Base-by-base conservation (phyloP, 2,888 invertebrate species). In the Agrilus cyanescens region DNA sequence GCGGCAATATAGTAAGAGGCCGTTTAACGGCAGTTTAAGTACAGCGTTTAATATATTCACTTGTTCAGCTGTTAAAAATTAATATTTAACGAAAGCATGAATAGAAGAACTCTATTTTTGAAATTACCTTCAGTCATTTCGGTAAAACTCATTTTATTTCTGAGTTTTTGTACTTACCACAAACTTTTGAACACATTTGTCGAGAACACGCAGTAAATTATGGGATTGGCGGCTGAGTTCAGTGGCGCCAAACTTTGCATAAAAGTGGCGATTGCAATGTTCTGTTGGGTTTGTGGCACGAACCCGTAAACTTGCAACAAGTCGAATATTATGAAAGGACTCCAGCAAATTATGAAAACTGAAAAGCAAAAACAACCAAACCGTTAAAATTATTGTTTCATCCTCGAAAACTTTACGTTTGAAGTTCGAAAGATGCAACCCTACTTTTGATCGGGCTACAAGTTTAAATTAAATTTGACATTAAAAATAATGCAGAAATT, bases 311-410 rank as follows among this genome's bases (percentile, higher is more conserved):
- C 90, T 74, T 90, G 88, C 4, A 93, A 77, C 42, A 93, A 69
- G 65, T 93, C 89, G 67, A 89, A 94, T 42, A 94, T 76, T 64
- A 94, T 88, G 69, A 90, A 95, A 0, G 94, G 94, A 42, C 89
- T 89, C 93, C 94, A 94, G 70, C 94, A 94, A 7, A 93, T 68
- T 48, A 94, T 83, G 67, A 94, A 94, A 30, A 90, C 93, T 89
- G 74, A 1, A 74, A 74, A 49, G 57, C 57, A 50, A 35, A 46
- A 20, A 18, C 18, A 13, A 16, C 15, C 20, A 10, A 37, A 15
- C 41, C 12, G 31, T 30, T 30, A 10, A 10, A 30, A 30, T 30
- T 20, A n/a, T n/a, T n/a, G n/a, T n/a, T n/a, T n/a, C n/a, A n/a
- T n/a, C n/a, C n/a, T n/a, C n/a, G n/a, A n/a, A n/a, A n/a, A n/a